Evolutionary conservation across 2,113 vertebrate genomes (phyloP), one percentile per base, ranked within the genome.

Genomic region (Epinephelus cyanopodus): DNA sequence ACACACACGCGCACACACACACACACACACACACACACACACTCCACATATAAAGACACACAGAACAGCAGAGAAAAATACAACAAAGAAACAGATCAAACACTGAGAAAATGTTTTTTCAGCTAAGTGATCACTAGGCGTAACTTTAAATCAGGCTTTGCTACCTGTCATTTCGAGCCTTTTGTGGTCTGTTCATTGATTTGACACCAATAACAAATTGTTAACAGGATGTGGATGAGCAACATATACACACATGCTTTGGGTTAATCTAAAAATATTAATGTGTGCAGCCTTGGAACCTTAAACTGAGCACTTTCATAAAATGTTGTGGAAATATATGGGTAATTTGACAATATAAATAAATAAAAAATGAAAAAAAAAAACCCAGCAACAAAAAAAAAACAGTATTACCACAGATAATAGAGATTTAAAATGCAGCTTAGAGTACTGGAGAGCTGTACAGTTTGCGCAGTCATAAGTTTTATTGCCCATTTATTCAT

Each of bases 101-200:
- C 4, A 23, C 2, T 5, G 54, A 25, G 71, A 61, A 42, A 45
- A 4, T 19, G 29, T 56, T 73, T 8, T 39, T 2, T 42, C 5
- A 52, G 21, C 67, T 14, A 15, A 66, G 23, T 74, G 52, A 75
- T 50, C 48, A 25, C 19, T 39, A 3, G 4, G 13, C 19, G 18
- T 65, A 62, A 14, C 42, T 69, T 69, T 74, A 17, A 79, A 62
- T 62, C 13, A 57, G 25, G 17, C 33, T 37, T 77, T 25, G 1
- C 4, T 6, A 61, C 17, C 54, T 45, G 42, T 53, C 45, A 58
- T 15, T 27, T 25, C 33, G 13, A 54, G 52, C 39, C 33, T 18
- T 57, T 37, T 42, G 23, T 39, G 25, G 13, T 58, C 60, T 56
- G n/a, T 81, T 69, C 25, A 79, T 72, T 48, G 61, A 48, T 77